Conservation (phyloP, 2,797 vertebrate genomes). For the Enoplosus armatus region DNA sequence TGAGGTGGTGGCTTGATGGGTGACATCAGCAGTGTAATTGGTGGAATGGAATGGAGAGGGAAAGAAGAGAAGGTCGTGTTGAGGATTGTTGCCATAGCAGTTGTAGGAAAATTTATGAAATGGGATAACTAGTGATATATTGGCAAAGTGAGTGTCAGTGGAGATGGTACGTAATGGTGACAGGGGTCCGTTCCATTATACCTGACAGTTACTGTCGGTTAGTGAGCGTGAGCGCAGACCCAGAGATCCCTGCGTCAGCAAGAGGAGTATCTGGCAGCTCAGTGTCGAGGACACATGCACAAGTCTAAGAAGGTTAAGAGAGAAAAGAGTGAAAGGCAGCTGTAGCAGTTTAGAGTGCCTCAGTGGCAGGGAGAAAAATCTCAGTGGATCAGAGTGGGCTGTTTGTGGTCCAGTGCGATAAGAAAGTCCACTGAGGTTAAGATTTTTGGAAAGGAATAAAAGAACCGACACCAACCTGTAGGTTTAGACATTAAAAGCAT, state of each 20-base stretch:
- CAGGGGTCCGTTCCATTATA: conserved; percentile 54
- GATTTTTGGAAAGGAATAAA: conserved; percentile 6
- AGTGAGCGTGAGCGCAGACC: conserved; percentile 37
- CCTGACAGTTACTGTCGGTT: conserved; percentile 65
- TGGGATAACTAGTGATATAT: conserved; percentile 44
- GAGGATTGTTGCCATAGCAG: conserved; percentile 58
- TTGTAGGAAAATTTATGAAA: conserved; percentile 37
- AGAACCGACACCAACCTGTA: neutral
- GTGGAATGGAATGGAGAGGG: conserved; percentile 15
- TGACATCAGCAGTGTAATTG: conserved; percentile 44
- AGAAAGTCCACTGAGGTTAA: neutral
- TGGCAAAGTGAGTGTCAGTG: conserved; percentile 51
- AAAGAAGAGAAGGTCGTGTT: conserved; percentile 23
- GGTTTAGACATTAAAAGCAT: neutral
- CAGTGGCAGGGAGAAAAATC: neutral
- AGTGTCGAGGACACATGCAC: conserved; percentile 40
- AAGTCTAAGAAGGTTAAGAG: conserved; percentile 36
- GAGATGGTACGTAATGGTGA: conserved; percentile 53
- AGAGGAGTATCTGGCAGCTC: conserved; percentile 50
- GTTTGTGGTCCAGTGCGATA: conserved; percentile 19
- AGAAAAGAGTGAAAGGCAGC: conserved; percentile 45
- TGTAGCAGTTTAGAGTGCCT: conserved; percentile 21
- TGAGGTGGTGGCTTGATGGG: conserved; percentile 9
- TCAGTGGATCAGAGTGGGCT: neutral
- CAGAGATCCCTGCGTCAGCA: conserved; percentile 51